phyloP scores from a whole-genome alignment of 2,797 vertebrate species.

The Onychomys leucogaster region DNA sequence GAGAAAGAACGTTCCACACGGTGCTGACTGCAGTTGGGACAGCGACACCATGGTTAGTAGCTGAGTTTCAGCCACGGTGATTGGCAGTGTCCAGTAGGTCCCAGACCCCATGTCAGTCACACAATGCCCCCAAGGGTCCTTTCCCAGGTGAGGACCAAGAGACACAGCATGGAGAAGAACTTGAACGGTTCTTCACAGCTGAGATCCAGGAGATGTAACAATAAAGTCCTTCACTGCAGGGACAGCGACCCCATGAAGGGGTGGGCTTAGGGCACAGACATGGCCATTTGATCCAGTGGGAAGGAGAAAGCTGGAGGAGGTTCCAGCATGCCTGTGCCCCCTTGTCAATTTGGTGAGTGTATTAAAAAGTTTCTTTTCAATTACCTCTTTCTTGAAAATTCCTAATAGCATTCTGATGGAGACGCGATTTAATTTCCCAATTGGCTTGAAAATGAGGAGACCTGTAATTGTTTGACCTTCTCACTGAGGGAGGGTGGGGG shows the following conservation, averaged over 20 bases:
- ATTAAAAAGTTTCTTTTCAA: constrained; percentile 90
- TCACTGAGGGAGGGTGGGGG: constrained; percentile 65
- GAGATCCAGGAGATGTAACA: neutral
- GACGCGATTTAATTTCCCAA: constrained; percentile 89
- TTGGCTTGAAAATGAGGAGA: constrained; percentile 88
- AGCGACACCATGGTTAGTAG: too few relatives aligned
- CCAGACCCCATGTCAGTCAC: neutral
- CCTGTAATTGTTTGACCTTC: constrained; percentile 88
- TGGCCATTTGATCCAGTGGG: neutral
- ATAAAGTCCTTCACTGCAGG: rapidly evolving
- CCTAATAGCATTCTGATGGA: constrained; percentile 86
- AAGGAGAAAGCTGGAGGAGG: constrained; percentile 37
- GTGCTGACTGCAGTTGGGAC: rapidly evolving
- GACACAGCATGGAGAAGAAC: neutral
- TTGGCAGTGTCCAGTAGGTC: neutral
- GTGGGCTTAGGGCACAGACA: neutral
- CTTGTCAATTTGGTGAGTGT: constrained; percentile 85
- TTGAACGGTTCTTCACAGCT: neutral
- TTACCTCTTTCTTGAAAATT: constrained; percentile 88
- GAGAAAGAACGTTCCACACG: rapidly evolving
- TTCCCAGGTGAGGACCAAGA: neutral
- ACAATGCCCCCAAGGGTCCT: rapidly evolving
- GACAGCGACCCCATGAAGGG: rapidly evolving
- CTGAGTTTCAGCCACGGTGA: rapidly evolving
- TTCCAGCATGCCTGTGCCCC: constrained; percentile 59